Evolutionary conservation across 2,888 invertebrate species (phyloP).

Genomic region (Homarus gammarus): DNA sequence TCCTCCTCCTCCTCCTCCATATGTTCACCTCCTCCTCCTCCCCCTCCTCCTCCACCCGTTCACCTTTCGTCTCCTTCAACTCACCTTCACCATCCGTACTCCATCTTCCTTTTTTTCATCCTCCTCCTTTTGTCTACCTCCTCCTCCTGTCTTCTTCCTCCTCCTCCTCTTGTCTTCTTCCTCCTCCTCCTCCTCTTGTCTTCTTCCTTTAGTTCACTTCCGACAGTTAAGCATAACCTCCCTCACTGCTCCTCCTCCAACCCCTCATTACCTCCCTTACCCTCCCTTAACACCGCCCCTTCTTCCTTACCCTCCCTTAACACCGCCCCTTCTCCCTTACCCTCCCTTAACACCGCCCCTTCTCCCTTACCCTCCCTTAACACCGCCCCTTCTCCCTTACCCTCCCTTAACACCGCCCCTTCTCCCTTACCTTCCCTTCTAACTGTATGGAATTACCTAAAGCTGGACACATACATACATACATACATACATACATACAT

Average conservation of each 20-base stretch:
- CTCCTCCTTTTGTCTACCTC: not conserved
- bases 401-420: too few relatives aligned
- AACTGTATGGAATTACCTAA: constrained; percentile 21
- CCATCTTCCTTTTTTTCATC: not conserved
- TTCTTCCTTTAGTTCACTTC: too few relatives aligned
- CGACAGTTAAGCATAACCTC: too few relatives aligned
- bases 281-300: too few relatives aligned
- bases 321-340: too few relatives aligned
- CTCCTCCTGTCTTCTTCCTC: not conserved
- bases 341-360: too few relatives aligned
- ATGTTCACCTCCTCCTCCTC: not conserved
- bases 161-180: not conserved
- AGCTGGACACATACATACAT: constrained; percentile 31
- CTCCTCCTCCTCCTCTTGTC: not conserved
- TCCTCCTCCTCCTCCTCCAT: not conserved
- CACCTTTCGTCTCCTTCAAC: too few relatives aligned
- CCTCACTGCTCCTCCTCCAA: too few relatives aligned
- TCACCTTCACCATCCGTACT: too few relatives aligned
- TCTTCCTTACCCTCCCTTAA: not conserved
- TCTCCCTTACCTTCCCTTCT: not conserved
- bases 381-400: too few relatives aligned
- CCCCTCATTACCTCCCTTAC: too few relatives aligned
- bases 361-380: too few relatives aligned
- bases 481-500: constrained; percentile 42
- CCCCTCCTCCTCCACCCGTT: not conserved